These are phyloP conservation scores for Protomyctophum bolini DNA, from an alignment of 2,113 vertebrate genomes.

Conservation along the genomic window DNA sequence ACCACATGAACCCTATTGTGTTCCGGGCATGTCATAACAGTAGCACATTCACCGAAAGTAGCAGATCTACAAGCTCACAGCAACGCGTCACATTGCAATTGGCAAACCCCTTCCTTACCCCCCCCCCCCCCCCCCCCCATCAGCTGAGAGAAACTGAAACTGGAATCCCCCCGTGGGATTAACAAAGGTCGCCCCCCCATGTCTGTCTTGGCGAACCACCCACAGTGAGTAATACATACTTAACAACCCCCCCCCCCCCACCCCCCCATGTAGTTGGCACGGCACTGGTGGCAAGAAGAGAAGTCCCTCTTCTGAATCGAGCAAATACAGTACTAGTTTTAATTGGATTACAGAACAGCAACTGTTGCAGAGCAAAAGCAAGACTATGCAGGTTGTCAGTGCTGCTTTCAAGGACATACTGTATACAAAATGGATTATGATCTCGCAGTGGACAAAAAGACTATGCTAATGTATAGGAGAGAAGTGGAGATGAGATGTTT, in stretches of 20 bases:
- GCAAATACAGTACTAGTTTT: slow-evolving; percentile 55
- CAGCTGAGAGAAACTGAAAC: too few species aligned
- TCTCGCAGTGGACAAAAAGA: slow-evolving; percentile 54
- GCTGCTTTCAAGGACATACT: slow-evolving; percentile 67
- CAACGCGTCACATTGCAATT: too few species aligned
- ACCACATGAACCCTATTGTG: too few species aligned
- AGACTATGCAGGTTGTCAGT: slow-evolving; percentile 50
- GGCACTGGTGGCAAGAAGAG: slow-evolving; percentile 34
- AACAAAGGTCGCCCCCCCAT: background rate
- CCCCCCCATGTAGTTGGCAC: slow-evolving; percentile 50
- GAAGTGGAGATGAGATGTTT: slow-evolving; percentile 42
- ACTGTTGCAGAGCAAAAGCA: slow-evolving; percentile 44
- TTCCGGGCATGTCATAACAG: too few species aligned
- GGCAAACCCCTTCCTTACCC: too few species aligned
- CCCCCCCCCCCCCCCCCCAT: too few species aligned
- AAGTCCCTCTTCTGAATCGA: slow-evolving; percentile 50
- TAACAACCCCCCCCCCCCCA: slow-evolving; percentile 55
- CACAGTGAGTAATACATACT: slow-evolving; percentile 35
- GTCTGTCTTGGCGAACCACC: slow-evolving; percentile 51
- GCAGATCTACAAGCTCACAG: too few species aligned
- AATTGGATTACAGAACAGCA: slow-evolving; percentile 72
- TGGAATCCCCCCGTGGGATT: too few species aligned
- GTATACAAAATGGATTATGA: slow-evolving; percentile 57
- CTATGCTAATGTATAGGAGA: slow-evolving; percentile 62
- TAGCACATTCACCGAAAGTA: too few species aligned